A percentile compares a stretch with the other conserved stretches of the same genome.
Conservation (phyloP, 1,140 invertebrate genomes). For the Nasonia longicornis region DNA sequence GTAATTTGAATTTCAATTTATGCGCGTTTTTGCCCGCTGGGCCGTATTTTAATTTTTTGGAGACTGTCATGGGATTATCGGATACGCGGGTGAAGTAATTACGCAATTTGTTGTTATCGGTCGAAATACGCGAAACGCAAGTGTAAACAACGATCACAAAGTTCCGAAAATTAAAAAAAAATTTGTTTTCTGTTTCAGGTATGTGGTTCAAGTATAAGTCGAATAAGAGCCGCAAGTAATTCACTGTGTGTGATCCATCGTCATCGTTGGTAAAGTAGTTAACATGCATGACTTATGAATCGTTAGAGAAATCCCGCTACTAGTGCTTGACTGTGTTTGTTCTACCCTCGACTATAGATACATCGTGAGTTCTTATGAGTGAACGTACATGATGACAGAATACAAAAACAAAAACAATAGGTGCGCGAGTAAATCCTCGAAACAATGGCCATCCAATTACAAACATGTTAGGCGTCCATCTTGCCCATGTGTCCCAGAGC, state of each 20-base stretch:
- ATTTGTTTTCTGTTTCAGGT: slow-evolving; percentile 50
- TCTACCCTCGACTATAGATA: background rate
- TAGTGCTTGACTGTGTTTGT: slow-evolving; percentile 3
- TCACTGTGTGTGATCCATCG: slow-evolving; percentile 26
- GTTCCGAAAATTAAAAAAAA: too few species aligned
- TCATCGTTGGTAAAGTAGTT: slow-evolving; percentile 39
- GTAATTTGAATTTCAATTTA: slow-evolving; percentile 41
- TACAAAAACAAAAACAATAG: too few species aligned
- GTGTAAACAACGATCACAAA: too few species aligned
- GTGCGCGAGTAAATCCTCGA: background rate
- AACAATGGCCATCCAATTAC: background rate
- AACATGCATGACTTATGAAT: slow-evolving; percentile 33
- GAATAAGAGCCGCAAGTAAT: slow-evolving; percentile 30
- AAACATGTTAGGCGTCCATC: background rate
- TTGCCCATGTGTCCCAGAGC: too few species aligned
- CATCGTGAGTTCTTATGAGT: background rate
- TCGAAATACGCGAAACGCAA: too few species aligned
- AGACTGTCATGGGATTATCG: background rate
- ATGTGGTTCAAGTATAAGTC: slow-evolving; percentile 40
- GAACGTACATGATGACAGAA: too few species aligned
- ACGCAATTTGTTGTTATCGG: background rate
- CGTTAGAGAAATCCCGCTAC: background rate
- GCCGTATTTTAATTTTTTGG: background rate
- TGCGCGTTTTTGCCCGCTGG: background rate
- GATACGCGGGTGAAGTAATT: background rate